A percentile compares a stretch with the other conserved stretches of the same genome.
Evolutionary conservation across 2,113 vertebrate genomes (phyloP).

Genomic region (Sapajus apella): DNA sequence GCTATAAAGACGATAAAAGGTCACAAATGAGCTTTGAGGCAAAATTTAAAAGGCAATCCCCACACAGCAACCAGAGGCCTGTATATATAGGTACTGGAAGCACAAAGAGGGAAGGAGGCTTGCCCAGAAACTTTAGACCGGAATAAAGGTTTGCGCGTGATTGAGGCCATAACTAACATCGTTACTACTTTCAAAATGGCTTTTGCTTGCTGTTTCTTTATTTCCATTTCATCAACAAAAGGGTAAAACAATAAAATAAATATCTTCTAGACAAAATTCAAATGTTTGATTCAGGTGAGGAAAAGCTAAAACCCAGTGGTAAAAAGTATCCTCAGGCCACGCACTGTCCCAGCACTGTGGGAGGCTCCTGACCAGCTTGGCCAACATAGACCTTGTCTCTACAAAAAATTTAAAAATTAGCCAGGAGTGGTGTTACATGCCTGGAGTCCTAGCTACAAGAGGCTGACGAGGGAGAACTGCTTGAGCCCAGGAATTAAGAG

Average conservation of each 20-base stretch:
- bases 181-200: background rate
- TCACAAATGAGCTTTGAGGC: background rate
- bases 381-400: too few relatives aligned
- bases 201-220: background rate
- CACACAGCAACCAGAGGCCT: background rate
- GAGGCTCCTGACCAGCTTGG: too few relatives aligned
- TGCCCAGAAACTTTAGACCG: background rate
- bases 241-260: background rate
- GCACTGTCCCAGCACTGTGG: too few relatives aligned
- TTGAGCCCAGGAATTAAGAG: too few relatives aligned
- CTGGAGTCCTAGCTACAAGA: too few relatives aligned
- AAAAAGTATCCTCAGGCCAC: background rate
- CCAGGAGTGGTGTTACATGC: too few relatives aligned
- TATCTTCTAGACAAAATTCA: background rate
- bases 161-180: background rate
- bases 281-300: background rate
- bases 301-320: background rate
- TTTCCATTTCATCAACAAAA: constrained; percentile 24
- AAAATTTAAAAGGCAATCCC: background rate
- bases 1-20: background rate
- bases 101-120: background rate
- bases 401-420: too few relatives aligned
- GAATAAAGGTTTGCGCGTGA: background rate
- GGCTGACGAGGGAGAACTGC: too few relatives aligned
- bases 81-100: background rate